Conservation (phyloP, 2,888 invertebrate genomes). For the Macaria notata region DNA sequence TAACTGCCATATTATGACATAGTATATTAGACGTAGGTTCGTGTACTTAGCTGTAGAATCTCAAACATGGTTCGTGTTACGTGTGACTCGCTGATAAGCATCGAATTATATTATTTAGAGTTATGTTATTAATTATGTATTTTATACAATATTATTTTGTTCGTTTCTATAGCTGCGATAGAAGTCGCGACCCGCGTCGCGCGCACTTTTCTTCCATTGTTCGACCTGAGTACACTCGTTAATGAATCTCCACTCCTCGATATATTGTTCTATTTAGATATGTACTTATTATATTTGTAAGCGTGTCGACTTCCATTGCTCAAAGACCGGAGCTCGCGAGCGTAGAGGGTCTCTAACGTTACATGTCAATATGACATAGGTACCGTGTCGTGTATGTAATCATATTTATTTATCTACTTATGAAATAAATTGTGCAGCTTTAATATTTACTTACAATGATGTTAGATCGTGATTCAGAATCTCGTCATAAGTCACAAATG, state of each 20-base stretch:
- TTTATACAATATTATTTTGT: conserved; percentile 54
- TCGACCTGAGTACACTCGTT: conserved; percentile 67
- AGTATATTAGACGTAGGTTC: conserved; percentile 65
- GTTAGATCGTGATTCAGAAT: conserved; percentile 82
- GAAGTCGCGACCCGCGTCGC: conserved; percentile 39
- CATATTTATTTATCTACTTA: conserved; percentile 77
- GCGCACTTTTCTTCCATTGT: conserved; percentile 53
- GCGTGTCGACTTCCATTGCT: conserved; percentile 67
- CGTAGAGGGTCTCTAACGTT: conserved; percentile 63
- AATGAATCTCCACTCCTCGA: conserved; percentile 64
- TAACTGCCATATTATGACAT: conserved; percentile 82
- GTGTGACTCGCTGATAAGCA: conserved; percentile 70
- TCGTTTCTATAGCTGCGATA: conserved; percentile 48
- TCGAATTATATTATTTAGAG: conserved; percentile 68
- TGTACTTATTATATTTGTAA: conserved; percentile 49
- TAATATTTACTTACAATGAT: conserved; percentile 81
- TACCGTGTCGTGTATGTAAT: conserved; percentile 64
- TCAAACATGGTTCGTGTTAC: conserved; percentile 66
- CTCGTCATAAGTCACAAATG: conserved; percentile 80
- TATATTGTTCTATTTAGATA: conserved; percentile 52
- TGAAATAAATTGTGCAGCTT: conserved; percentile 79
- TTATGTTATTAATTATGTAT: conserved; percentile 54
- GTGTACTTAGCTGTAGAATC: conserved; percentile 69
- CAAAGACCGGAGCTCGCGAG: conserved; percentile 63
- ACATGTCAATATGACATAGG: conserved; percentile 53